phyloP scores from a whole-genome alignment of 2,888 invertebrate genomes.

The Melinaea menophilus region DNA sequence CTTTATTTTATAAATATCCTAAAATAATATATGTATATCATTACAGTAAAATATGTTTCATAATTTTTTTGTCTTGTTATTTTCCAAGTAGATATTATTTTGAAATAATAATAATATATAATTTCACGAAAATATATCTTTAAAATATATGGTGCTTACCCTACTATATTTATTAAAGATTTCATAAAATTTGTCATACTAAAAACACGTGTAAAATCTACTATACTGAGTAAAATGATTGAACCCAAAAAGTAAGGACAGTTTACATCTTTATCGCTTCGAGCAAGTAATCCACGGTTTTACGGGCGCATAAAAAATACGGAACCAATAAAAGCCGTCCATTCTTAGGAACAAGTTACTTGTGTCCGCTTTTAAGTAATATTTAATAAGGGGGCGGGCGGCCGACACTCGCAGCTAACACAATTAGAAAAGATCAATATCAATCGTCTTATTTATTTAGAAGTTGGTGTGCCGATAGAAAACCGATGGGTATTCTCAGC shows the following conservation, averaged over 20 bases:
- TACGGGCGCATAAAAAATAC: constrained; percentile 41
- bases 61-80: too few species aligned
- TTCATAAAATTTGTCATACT: too few species aligned
- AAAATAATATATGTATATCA: too few species aligned
- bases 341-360: constrained; percentile 51
- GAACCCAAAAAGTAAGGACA: constrained; percentile 1
- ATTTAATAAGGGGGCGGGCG: constrained; percentile 63
- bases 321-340: constrained; percentile 39
- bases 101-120: too few species aligned
- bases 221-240: not conserved
- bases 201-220: too few species aligned
- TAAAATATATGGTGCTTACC: too few species aligned
- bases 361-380: constrained; percentile 60
- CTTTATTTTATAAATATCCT: too few species aligned
- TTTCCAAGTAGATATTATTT: too few species aligned
- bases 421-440: constrained; percentile 72
- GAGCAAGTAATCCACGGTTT: constrained; percentile 28
- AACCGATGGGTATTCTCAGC: constrained; percentile 8
- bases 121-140: too few species aligned
- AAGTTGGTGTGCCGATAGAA: constrained; percentile 15
- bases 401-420: constrained; percentile 55
- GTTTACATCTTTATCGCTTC: constrained; percentile 1
- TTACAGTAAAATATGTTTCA: too few species aligned
- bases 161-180: too few species aligned
- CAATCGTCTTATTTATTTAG: constrained; percentile 54